Base-by-base conservation (phyloP, 2,888 invertebrate genomes). In the Ophion ellenae region DNA sequence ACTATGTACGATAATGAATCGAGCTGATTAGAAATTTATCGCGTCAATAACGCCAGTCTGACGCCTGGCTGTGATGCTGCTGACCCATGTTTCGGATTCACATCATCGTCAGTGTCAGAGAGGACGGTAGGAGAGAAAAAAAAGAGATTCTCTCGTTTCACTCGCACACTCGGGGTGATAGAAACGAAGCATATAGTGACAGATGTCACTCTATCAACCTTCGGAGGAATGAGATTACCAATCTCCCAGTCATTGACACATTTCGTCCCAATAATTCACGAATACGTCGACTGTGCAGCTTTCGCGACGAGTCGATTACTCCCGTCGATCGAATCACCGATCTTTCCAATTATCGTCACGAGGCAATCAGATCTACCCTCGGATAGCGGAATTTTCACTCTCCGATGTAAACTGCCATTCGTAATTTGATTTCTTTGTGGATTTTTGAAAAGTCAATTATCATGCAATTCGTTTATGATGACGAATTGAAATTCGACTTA, bases 1-100 rank as follows among this genome's bases (percentile, higher is more conserved):
- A 82, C 84, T 83, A 76, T 75, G 77, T 69, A 78, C 67, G 82
- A 86, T 85, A 80, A 85, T 85, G 82, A 86, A 86, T 86, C 77
- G 83, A 69, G 83, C 80, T 47, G 85, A 83, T 81, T 73, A 83
- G 63, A 83, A 57, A 75, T 69, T 83, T 86, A 86, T 86, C 76
- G 80, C 83, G 76, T 59, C 76, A 71, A 66, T 66, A 85, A 85
- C 85, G 85, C 80, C 85, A 77, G 83, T 80, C 59, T 63, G 85
- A 83, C 83, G 76, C 76, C 83, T 83, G 80, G 67, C 53, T 64
- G 64, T 73, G 78, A 61, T 69, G 79, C 75, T 80, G 74, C 83
- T 84, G 75, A 81, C 81, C 81, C 81, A 45, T 59, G 81, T 47
- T 74, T 74, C 40, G 64, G 59, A 81, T 74, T 67, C 66, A 45